A percentile compares a stretch with the other conserved stretches of the same genome.
phyloP scores from a whole-genome alignment of 2,888 invertebrate genomes.

The Cinara cedri region DNA sequence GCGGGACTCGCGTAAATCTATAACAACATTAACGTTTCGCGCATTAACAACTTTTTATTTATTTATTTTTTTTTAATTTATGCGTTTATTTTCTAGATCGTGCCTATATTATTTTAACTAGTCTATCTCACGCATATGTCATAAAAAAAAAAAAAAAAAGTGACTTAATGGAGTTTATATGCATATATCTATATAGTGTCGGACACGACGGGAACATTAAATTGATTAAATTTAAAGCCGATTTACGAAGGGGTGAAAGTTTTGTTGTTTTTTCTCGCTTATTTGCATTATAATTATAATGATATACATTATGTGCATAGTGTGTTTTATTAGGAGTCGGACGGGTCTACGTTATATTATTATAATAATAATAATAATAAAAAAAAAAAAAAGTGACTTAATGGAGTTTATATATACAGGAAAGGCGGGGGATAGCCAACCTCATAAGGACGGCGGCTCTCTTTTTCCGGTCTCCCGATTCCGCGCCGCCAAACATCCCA shows the following conservation, averaged over 20 bases:
- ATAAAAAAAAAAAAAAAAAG: background rate
- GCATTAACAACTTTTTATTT: background rate
- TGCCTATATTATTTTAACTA: too few relatives aligned
- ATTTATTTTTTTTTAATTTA: background rate
- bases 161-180: background rate
- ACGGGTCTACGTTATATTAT: too few relatives aligned
- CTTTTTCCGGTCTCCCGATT: slow-evolving; percentile 27
- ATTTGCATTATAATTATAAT: background rate
- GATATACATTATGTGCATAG: too few relatives aligned
- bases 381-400: background rate
- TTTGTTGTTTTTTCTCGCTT: background rate
- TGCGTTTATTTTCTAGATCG: too few relatives aligned
- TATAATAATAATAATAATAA: too few relatives aligned
- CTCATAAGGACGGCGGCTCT: background rate
- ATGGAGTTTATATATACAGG: background rate
- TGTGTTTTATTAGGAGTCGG: too few relatives aligned
- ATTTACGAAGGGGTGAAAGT: background rate
- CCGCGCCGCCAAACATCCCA: background rate
- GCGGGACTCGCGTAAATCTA: too few relatives aligned
- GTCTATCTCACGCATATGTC: background rate
- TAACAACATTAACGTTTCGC: too few relatives aligned
- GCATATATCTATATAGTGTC: background rate
- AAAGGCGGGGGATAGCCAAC: background rate
- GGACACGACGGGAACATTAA: background rate
- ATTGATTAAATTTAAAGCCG: slow-evolving; percentile 6